Conservation (phyloP, 1,140 invertebrate genomes). For the Atta colombica region DNA sequence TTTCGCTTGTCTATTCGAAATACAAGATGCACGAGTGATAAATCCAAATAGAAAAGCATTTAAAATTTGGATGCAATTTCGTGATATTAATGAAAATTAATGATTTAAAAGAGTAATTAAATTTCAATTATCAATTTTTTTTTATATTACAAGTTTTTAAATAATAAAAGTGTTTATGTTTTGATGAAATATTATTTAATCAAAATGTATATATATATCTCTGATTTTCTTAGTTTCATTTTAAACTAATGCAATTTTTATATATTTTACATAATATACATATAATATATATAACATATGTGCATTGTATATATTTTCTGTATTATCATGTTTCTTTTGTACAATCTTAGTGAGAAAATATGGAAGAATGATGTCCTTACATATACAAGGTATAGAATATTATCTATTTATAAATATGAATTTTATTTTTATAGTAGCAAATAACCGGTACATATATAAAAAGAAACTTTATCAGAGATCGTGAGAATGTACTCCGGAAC, state of each 20-base stretch:
- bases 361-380: neutral
- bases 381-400: no score
- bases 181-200: neutral
- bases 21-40: neutral
- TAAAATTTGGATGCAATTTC: neutral
- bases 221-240: neutral
- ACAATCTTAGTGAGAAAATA: neutral
- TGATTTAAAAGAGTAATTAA: neutral
- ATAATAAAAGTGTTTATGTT: neutral
- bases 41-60: neutral
- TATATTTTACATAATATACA: neutral
- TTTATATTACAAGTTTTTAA: neutral
- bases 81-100: neutral
- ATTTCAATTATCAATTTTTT: neutral
- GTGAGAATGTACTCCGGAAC: conserved; percentile 37
- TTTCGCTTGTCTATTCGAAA: neutral
- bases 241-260: neutral
- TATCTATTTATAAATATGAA: neutral
- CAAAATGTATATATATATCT: neutral
- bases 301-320: no score
- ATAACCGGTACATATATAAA: neutral
- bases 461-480: conserved; percentile 10
- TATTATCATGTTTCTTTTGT: neutral
- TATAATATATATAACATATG: no score
- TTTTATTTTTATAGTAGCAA: neutral